Percentiles rank a stretch among this genome's conserved stretches.
Evolutionary conservation across 2,888 invertebrate genomes (phyloP).

Genomic region (Cantharis rufa): DNA sequence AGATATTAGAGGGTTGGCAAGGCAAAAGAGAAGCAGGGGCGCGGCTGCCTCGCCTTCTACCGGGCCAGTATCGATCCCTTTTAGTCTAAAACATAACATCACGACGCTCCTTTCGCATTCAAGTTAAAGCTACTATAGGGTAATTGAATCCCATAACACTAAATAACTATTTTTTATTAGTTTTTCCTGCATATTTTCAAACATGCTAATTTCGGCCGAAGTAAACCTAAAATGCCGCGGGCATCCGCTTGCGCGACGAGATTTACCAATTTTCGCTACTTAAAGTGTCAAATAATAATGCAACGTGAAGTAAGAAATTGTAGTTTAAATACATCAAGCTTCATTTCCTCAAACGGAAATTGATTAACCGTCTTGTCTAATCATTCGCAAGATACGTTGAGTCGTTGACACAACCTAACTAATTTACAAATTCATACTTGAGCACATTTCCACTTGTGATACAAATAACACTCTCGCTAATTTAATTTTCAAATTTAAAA

Average conservation of each 20-base stretch:
- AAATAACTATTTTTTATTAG: not conserved
- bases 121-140: not conserved
- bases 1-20: slow-evolving; percentile 36
- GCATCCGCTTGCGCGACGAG: not conserved
- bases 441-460: not conserved
- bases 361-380: slow-evolving; percentile 16
- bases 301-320: not conserved
- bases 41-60: slow-evolving; percentile 48
- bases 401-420: slow-evolving; percentile 14
- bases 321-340: not conserved
- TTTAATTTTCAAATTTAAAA: not conserved
- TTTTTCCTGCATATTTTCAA: not conserved
- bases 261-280: not conserved
- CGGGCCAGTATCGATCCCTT: slow-evolving; percentile 45
- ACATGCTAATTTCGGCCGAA: not conserved
- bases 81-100: slow-evolving; percentile 32
- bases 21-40: slow-evolving; percentile 37
- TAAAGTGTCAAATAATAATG: not conserved
- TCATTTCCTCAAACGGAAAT: slow-evolving; percentile 7
- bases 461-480: not conserved
- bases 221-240: not conserved
- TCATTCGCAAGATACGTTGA: slow-evolving; percentile 6
- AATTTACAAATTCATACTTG: slow-evolving; percentile 19
- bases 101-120: slow-evolving; percentile 2
- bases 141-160: not conserved